phyloP scores from a whole-genome alignment of 2,113 vertebrate species.

The Charina bottae region DNA sequence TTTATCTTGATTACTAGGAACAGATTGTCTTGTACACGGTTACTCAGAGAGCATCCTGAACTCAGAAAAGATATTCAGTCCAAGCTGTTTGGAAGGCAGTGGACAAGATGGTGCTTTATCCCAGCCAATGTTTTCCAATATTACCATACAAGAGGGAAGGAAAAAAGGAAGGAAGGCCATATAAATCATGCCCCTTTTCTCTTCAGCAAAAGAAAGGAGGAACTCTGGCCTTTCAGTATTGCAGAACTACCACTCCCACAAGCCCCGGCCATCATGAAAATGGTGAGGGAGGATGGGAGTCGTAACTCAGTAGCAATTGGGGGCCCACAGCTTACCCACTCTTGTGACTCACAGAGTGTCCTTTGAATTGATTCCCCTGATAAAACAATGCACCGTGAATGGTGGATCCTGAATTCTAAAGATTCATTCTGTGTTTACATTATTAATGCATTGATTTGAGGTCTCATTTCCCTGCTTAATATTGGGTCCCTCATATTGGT shows the following conservation, averaged over 20 bases:
- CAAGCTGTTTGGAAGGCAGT: slow-evolving; percentile 22
- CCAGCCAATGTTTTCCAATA: slow-evolving; percentile 26
- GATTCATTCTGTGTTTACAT: background rate
- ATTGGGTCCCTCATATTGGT: background rate
- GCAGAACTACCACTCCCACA: background rate
- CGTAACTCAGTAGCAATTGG: background rate
- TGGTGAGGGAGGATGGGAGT: background rate
- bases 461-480: background rate
- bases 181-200: background rate
- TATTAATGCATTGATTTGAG: background rate
- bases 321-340: background rate
- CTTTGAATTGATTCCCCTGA: background rate
- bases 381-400: background rate
- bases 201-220: background rate
- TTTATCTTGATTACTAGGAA: slow-evolving; percentile 42
- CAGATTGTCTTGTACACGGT: slow-evolving; percentile 25
- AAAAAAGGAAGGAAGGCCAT: background rate
- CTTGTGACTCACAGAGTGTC: background rate
- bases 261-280: background rate
- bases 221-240: background rate
- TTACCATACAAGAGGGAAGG: background rate
- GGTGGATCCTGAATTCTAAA: background rate
- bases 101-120: background rate
- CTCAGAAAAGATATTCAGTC: slow-evolving; percentile 28
- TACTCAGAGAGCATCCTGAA: slow-evolving; percentile 27